Percentiles rank a stretch among this genome's conserved stretches.
Evolutionary conservation across 1,140 invertebrate genomes (phyloP).

Genomic region (Eumaeus atala): DNA sequence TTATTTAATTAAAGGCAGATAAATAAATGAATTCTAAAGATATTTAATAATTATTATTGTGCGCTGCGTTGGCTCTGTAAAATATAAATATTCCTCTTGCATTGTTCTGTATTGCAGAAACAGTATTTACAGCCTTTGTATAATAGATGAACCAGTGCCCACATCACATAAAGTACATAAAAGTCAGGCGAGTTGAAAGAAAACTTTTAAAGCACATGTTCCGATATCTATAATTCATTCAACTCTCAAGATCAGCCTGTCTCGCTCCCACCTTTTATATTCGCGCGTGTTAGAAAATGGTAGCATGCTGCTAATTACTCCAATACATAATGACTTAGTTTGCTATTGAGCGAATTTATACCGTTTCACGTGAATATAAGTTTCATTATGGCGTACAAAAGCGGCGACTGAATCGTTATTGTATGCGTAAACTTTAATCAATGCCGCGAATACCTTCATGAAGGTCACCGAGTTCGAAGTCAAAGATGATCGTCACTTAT

Average conservation of each 20-base stretch:
- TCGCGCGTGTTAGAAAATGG: constrained; percentile 38
- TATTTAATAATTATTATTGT: not conserved
- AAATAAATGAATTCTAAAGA: too few relatives aligned
- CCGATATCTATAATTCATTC: constrained; percentile 46
- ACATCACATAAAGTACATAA: not conserved
- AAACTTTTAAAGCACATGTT: constrained; percentile 26
- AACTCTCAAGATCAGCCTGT: constrained; percentile 33
- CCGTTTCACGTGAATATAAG: constrained; percentile 32
- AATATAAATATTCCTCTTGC: not conserved
- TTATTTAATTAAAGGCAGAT: too few relatives aligned
- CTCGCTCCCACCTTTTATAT: constrained; percentile 32
- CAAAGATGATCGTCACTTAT: constrained; percentile 21
- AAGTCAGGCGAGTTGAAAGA: not conserved
- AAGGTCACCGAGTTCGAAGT: constrained; percentile 53
- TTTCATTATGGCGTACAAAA: constrained; percentile 27
- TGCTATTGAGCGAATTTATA: constrained; percentile 29
- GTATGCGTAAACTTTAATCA: constrained; percentile 67
- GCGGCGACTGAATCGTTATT: constrained; percentile 47
- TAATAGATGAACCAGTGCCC: too few relatives aligned
- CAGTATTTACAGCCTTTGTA: not conserved
- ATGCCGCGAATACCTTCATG: constrained; percentile 52
- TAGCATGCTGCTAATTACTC: constrained; percentile 59
- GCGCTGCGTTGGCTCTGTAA: not conserved
- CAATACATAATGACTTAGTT: constrained; percentile 40
- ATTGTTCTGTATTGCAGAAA: not conserved